Percentiles rank a stretch among this genome's conserved stretches.
phyloP scores from a whole-genome alignment of 2,113 vertebrate species.

The Patagioenas fasciata region DNA sequence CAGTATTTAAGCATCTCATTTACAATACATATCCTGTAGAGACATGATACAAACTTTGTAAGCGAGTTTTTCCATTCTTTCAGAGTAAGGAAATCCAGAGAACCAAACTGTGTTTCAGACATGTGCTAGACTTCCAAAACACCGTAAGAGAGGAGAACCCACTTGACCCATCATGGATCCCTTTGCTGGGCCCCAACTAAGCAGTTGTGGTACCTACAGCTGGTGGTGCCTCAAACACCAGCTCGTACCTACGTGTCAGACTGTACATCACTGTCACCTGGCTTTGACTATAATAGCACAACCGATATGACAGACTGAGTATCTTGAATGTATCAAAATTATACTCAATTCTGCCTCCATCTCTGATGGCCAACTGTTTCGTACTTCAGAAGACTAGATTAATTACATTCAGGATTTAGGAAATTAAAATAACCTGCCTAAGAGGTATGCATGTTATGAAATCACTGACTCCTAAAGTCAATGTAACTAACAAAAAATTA shows the following conservation, averaged over 20 bases:
- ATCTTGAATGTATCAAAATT: neutral
- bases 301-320: neutral
- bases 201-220: neutral
- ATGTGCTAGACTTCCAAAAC: neutral
- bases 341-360: neutral
- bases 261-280: neutral
- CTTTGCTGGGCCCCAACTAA: neutral
- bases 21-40: neutral
- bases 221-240: neutral
- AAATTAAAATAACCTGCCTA: neutral
- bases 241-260: neutral
- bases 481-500: neutral
- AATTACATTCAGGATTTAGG: neutral
- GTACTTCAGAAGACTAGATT: neutral
- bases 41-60: neutral
- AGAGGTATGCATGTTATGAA: neutral
- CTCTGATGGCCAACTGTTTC: neutral
- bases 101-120: neutral
- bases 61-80: neutral
- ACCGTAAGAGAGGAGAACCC: neutral
- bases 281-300: neutral
- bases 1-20: neutral
- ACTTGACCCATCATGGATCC: neutral
- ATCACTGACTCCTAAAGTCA: neutral
- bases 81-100: neutral